Conservation (phyloP, 2,797 vertebrate species). For the Myoxocephalus aenaeus region DNA sequence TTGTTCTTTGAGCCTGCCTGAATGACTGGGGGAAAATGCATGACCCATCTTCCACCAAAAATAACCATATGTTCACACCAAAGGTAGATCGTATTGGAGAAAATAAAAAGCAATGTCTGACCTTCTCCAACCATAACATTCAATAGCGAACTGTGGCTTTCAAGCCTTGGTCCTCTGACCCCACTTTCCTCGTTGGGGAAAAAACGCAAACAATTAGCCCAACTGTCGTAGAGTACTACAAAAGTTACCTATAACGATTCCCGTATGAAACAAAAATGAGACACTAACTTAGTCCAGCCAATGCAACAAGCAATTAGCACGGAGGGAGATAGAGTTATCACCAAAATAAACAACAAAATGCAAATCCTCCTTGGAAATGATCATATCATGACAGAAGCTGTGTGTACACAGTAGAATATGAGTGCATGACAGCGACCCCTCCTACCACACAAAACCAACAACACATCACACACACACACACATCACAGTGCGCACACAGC, state of each 20-base stretch:
- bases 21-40: background rate
- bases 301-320: background rate
- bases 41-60: background rate
- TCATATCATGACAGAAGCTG: background rate
- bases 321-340: background rate
- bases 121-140: background rate
- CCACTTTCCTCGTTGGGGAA: background rate
- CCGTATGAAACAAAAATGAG: background rate
- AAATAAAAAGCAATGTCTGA: background rate
- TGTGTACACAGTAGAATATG: background rate
- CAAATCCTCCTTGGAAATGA: background rate
- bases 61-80: background rate
- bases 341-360: no score
- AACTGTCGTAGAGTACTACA: background rate
- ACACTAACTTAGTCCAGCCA: background rate
- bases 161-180: background rate
- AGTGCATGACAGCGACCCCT: background rate
- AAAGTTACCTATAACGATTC: background rate
- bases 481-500: background rate
- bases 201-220: background rate
- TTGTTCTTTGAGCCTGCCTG: background rate
- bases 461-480: background rate
- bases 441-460: background rate
- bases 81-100: background rate
- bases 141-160: background rate